phyloP scores from a whole-genome alignment of 2,113 vertebrate genomes.

The Megaceryle torquata region DNA sequence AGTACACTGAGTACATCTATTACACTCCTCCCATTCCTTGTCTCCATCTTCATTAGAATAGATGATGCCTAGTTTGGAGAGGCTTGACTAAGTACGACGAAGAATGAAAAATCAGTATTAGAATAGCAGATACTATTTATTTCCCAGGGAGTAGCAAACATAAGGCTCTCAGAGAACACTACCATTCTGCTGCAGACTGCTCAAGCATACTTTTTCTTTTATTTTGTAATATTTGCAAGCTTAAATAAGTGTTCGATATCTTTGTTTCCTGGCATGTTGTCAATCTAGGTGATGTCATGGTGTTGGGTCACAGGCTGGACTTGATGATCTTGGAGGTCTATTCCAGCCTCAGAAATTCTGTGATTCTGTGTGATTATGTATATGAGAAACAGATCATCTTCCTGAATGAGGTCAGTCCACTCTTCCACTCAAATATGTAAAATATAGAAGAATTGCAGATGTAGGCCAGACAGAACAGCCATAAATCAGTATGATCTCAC shows the following conservation, averaged over 20 bases:
- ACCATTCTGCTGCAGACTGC: background rate
- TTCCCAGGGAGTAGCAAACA: background rate
- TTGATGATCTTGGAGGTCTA: too few relatives aligned
- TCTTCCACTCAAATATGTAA: background rate
- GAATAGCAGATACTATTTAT: background rate
- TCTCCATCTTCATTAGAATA: background rate
- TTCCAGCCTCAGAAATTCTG: too few relatives aligned
- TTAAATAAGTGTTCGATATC: conserved; percentile 4
- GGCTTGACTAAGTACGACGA: background rate
- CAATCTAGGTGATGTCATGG: too few relatives aligned
- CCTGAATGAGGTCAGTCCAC: background rate
- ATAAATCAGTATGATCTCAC: background rate
- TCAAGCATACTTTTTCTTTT: background rate
- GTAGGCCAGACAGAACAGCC: background rate
- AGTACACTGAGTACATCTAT: background rate
- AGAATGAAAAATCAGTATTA: conserved; percentile 22
- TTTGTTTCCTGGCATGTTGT: background rate
- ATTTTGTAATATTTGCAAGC: conserved; percentile 11
- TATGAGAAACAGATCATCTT: background rate
- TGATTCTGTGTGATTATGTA: background rate
- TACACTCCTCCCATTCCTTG: background rate
- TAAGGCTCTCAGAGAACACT: background rate
- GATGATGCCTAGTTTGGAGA: background rate
- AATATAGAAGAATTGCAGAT: background rate
- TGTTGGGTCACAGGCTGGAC: too few relatives aligned